These are phyloP conservation scores for Borostomias antarcticus DNA, from an alignment of 2,797 vertebrate genomes.

Conservation along the genomic window DNA sequence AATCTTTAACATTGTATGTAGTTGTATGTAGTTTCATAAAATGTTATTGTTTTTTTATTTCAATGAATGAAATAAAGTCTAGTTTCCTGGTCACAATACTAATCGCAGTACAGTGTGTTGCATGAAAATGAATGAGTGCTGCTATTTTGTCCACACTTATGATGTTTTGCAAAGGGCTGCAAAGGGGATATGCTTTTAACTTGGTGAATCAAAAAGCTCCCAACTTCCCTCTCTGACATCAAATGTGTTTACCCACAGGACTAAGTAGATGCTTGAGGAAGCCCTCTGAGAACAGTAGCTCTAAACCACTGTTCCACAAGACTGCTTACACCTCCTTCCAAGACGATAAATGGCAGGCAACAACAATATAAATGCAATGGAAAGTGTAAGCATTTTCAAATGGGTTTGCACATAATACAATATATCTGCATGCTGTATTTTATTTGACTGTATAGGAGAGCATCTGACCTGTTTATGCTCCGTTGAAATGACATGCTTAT, in stretches of 20 bases:
- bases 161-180: constrained; percentile 11
- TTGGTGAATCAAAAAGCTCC: constrained; percentile 30
- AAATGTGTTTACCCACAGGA: constrained; percentile 42
- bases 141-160: neutral
- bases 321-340: constrained; percentile 28
- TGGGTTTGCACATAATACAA: neutral
- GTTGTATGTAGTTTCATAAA: no score
- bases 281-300: constrained; percentile 11
- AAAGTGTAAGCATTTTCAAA: neutral
- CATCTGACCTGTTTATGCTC: no score
- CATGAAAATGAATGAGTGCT: no score
- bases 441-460: no score
- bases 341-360: constrained; percentile 15
- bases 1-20: no score
- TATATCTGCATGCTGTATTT: no score
- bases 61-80: no score
- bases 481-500: constrained; percentile 16
- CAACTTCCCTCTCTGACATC: constrained; percentile 34
- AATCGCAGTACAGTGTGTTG: no score
- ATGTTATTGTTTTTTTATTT: no score
- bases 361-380: constrained; percentile 23
- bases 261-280: constrained; percentile 25
- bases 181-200: constrained; percentile 32
- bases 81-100: no score
- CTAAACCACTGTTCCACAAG: constrained; percentile 31